Evolutionary conservation across 2,113 vertebrate species (phyloP).

Genomic region (Mormyrus lacerda): DNA sequence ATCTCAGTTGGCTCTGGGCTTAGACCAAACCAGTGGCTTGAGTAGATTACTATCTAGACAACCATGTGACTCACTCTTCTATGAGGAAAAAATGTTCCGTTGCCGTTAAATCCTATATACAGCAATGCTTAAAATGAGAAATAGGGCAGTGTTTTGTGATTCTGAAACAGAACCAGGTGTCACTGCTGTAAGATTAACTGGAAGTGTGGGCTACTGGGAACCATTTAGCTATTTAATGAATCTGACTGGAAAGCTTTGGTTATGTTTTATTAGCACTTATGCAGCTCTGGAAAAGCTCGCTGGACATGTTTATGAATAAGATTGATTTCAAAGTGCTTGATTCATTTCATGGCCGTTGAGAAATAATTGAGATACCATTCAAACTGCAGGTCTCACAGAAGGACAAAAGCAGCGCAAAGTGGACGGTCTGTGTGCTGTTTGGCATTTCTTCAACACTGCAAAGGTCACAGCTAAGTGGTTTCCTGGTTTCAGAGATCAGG

Average conservation of each 20-base stretch:
- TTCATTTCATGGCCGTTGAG: not conserved
- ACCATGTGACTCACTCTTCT: conserved; percentile 15
- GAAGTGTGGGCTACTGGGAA: not conserved
- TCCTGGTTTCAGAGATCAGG: conserved; percentile 2
- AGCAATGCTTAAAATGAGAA: not conserved
- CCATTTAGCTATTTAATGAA: not conserved
- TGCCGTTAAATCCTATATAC: not conserved
- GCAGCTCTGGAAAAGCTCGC: not conserved
- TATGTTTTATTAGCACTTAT: not conserved
- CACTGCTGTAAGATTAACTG: not conserved
- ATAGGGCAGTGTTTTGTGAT: not conserved
- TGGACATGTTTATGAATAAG: conserved; percentile 8
- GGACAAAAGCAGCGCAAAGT: not conserved
- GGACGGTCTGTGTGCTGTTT: not conserved
- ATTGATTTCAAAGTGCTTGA: not conserved
- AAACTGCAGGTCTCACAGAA: not conserved
- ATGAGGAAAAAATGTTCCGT: not conserved
- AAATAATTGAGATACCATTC: not conserved
- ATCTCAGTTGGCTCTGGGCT: not conserved
- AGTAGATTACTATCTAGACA: conserved; percentile 6
- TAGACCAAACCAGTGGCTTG: not conserved
- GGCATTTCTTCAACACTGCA: not conserved
- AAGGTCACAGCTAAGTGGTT: conserved; percentile 8
- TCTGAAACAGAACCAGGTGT: not conserved
- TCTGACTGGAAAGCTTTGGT: not conserved